Evolutionary conservation across 2,888 invertebrate species (phyloP).

Genomic region (Scrobipalpa costella): DNA sequence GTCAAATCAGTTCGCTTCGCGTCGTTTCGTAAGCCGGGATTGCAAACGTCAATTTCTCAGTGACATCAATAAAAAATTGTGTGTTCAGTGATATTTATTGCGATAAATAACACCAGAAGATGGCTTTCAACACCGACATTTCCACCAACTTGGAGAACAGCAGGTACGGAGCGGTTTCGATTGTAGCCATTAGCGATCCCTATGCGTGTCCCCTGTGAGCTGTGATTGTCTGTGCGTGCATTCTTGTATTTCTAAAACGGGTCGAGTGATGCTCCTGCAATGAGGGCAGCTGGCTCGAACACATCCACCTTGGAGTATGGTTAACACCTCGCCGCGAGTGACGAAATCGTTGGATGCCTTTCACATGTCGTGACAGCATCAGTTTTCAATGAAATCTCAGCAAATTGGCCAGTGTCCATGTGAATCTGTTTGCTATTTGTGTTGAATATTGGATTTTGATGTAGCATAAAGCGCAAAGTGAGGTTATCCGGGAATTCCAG

Average conservation of each 20-base stretch:
- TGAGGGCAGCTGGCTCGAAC: conserved; percentile 21
- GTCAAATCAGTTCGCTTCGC: conserved; percentile 49
- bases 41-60: conserved; percentile 64
- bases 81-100: conserved; percentile 78
- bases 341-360: conserved; percentile 43
- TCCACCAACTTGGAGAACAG: conserved; percentile 78
- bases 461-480: conserved; percentile 37
- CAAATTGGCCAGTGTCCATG: conserved; percentile 30
- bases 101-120: conserved; percentile 75
- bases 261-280: conserved; percentile 29
- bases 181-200: conserved; percentile 41
- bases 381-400: conserved; percentile 36
- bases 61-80: conserved; percentile 64
- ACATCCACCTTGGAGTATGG: conserved; percentile 25
- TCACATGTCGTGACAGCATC: conserved; percentile 42
- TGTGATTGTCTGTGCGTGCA: conserved; percentile 39
- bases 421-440: conserved; percentile 26
- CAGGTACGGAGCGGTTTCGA: conserved; percentile 67
- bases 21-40: conserved; percentile 64
- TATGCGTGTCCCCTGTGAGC: conserved; percentile 45
- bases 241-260: conserved; percentile 38
- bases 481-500: conserved; percentile 53
- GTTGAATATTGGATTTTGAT: conserved; percentile 24
- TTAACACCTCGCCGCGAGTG: conserved; percentile 29
- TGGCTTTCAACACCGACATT: conserved; percentile 78